These are phyloP conservation scores for Cephus nigrinus DNA, from an alignment of 2,888 invertebrate genomes.

Conservation along the genomic window DNA sequence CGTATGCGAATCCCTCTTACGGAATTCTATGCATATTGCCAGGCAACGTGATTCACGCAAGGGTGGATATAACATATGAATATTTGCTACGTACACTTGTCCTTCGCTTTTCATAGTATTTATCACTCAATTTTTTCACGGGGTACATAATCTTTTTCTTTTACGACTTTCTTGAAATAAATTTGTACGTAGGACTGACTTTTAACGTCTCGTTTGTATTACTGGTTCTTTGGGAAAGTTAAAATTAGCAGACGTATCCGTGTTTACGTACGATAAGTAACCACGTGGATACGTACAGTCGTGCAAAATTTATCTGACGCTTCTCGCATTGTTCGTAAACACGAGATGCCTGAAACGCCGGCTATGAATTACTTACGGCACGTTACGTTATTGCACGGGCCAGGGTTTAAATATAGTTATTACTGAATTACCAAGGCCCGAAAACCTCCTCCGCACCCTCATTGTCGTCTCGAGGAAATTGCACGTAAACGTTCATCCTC, in stretches of 20 bases:
- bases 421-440: conserved; percentile 29
- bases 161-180: background rate
- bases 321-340: conserved; percentile 8
- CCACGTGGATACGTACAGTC: background rate
- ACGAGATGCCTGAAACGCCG: conserved; percentile 8
- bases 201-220: background rate
- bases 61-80: background rate
- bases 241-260: background rate
- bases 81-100: background rate
- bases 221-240: background rate
- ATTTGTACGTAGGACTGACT: background rate
- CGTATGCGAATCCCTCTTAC: no score
- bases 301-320: conserved; percentile 13
- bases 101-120: background rate
- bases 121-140: background rate
- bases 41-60: background rate
- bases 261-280: background rate
- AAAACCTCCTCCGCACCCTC: conserved; percentile 29
- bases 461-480: conserved; percentile 32
- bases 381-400: conserved; percentile 20
- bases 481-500: conserved; percentile 25
- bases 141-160: background rate
- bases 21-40: no score
- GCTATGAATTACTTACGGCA: conserved; percentile 28
- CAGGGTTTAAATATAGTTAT: conserved; percentile 30